Percentiles rank a stretch among this genome's conserved stretches.
phyloP scores from a whole-genome alignment of 2,797 vertebrate genomes.

The Luscinia megarhynchos region DNA sequence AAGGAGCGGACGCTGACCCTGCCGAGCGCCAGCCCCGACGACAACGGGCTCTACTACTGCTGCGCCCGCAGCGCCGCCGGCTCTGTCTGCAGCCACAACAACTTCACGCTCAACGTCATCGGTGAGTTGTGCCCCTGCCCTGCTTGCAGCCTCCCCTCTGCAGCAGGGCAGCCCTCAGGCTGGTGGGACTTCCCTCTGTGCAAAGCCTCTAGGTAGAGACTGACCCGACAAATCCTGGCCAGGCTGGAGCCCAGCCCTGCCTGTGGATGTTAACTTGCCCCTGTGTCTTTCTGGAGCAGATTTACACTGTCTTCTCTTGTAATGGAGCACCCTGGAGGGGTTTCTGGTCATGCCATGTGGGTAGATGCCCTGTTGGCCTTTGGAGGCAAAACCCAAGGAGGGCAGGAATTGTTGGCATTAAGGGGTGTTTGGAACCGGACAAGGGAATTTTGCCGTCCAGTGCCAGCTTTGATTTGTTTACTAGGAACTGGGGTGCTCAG shows the following conservation, averaged over 20 bases:
- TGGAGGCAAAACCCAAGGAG: neutral
- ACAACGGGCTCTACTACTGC: constrained; percentile 92
- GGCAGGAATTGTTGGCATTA: neutral
- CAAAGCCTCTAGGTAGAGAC: neutral
- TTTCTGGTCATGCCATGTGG: neutral
- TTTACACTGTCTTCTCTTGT: neutral
- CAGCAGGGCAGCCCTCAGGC: neutral
- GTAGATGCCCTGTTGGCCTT: neutral
- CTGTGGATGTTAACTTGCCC: neutral
- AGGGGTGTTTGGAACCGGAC: neutral
- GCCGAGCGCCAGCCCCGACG: constrained; percentile 81
- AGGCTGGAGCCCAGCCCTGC: neutral
- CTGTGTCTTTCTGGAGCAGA: neutral
- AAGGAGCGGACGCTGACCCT: constrained; percentile 90
- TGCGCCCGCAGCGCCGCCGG: constrained; percentile 90
- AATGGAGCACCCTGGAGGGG: neutral
- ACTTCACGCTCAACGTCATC: constrained; percentile 90
- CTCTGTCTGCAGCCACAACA: constrained; percentile 88
- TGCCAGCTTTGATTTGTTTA: neutral
- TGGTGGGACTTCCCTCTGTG: neutral
- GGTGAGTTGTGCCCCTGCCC: constrained; percentile 75
- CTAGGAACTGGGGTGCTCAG: neutral
- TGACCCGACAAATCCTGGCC: neutral
- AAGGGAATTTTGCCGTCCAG: neutral
- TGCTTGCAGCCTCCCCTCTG: neutral